Percentiles rank a stretch among this genome's conserved stretches.
Conservation (phyloP, 2,888 invertebrate genomes). For the Drosophila mayaguana region DNA sequence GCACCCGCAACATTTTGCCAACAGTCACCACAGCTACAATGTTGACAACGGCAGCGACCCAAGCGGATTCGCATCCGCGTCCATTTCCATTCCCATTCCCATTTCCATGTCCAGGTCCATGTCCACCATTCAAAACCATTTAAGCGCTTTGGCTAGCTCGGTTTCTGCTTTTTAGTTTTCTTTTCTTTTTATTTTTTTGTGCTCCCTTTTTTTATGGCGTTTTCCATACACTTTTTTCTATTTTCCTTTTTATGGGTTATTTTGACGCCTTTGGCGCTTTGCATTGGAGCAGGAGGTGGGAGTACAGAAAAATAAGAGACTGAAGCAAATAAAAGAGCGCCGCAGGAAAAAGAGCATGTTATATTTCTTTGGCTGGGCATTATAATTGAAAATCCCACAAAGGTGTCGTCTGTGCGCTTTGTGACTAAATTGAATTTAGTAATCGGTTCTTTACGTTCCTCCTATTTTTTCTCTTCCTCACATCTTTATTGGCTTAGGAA, state of each 20-base stretch:
- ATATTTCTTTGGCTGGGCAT: slow-evolving; percentile 69
- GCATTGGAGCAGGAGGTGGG: slow-evolving; percentile 12
- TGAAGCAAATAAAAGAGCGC: slow-evolving; percentile 21
- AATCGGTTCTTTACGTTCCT: slow-evolving; percentile 62
- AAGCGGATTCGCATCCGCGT: slow-evolving; percentile 35
- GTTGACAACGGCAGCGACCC: slow-evolving; percentile 61
- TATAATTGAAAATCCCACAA: slow-evolving; percentile 79
- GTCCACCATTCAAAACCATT: slow-evolving; percentile 77
- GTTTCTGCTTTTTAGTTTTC: slow-evolving; percentile 38
- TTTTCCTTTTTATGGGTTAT: slow-evolving; percentile 69
- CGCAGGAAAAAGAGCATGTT: slow-evolving; percentile 45
- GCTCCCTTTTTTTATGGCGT: slow-evolving; percentile 34
- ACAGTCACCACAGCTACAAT: slow-evolving; percentile 69
- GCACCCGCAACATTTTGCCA: slow-evolving; percentile 59
- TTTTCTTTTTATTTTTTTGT: slow-evolving; percentile 15
- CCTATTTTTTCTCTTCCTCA: slow-evolving; percentile 1
- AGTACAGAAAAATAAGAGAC: background rate
- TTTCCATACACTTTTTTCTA: slow-evolving; percentile 33
- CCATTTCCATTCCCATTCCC: slow-evolving; percentile 44
- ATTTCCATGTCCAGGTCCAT: slow-evolving; percentile 43
- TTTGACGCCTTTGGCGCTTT: slow-evolving; percentile 72
- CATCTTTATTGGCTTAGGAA: slow-evolving; percentile 30
- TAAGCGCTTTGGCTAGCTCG: slow-evolving; percentile 68
- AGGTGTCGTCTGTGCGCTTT: slow-evolving; percentile 75
- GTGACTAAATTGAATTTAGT: slow-evolving; percentile 79